Evolutionary conservation across 92 coral and sea anemone genomes (phyloP), one percentile per base, ranked within the genome.

Genomic region (Heteractis magnifica): DNA sequence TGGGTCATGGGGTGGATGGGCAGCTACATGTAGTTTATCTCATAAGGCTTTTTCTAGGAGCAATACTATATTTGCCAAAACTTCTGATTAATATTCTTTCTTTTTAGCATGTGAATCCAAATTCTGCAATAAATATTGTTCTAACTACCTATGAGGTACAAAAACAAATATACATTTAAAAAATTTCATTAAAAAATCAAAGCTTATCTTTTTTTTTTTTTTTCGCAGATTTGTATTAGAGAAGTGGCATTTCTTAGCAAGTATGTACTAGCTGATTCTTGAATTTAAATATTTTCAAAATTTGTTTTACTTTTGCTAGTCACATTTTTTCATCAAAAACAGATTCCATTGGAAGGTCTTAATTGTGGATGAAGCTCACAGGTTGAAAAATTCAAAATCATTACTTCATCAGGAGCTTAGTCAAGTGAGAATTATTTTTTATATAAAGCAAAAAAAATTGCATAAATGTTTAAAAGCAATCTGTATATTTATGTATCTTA

Each of bases 341-440:
- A 95, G 98, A 75, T 85, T 95, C 75, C 88, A 90, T n/a, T 95
- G 98, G 98, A 90, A 90, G 79, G 98, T 85, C 14, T 75, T 95
- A 53, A 84, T 88, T 52, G 95, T 95, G 44, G 98, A 95, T 87
- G 98, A 95, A 80, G 98, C 98, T 9, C 98, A 95, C 79, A 90
- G 98, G 77, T 87, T 95, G 52, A 95, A 95, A 82, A 95, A 95
- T 79, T 79, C 86, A 20, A 91, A 89, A 70, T 91, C 95, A 18
- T 71, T 91, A 14, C 91, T 95, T 58, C 90, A 95, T 79, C 97
- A 90, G 76, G 98, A 95, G 74, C 76, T 93, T 10, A 44, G 78
- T 44, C 91, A 91, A 97, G 98, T 87, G 73, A 86, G 15, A 26
- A 23, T 19, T 62, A 5, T 4, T 20, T 20, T 2, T 71, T 4